Evolutionary conservation across 2,797 vertebrate genomes (phyloP), one percentile per base, ranked within the genome.

Genomic region (Falco peregrinus): DNA sequence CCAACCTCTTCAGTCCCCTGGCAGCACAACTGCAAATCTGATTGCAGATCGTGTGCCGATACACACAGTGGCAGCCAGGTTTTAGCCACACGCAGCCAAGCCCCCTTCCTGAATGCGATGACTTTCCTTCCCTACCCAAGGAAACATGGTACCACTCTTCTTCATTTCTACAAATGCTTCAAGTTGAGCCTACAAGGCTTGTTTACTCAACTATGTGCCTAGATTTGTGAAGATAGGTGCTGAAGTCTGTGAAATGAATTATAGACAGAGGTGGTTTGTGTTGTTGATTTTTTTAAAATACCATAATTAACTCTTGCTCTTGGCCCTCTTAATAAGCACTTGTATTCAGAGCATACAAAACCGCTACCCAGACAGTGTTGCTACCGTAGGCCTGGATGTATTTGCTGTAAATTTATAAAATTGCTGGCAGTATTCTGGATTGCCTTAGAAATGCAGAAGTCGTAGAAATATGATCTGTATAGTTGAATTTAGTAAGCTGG

Each of bases 281-380:
- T 59, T 51, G 68, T 21, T 74, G 71, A 56, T 18, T 5, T 75
- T 56, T 90, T 84, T 16, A 21, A 45, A 91, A 87, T 64, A 28
- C n/a, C 31, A 5, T 60, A 50, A 87, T 94, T 96, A 95, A 93
- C 71, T 90, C 59, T 89, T 83, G 57, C 47, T 95, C 57, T 87
- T 87, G 85, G 70, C 60, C 48, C 35, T 76, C 54, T 73, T 59
- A 90, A 84, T 84, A 87, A 29, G 35, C 56, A 26, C 77, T 95
- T 81, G 33, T 64, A 78, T 92, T 94, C 67, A 63, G 70, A 92
- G 50, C 35, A 22, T 80, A 75, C 60, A 81, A 48, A 90, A 65
- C 45, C 65, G 57, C 87, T 87, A 43, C 45, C 35, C 61, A 63
- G 69, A 56, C 26, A 29, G 21, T 25, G 41, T 48, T 51, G 47